Percentiles rank a stretch among this genome's conserved stretches.
Conservation (phyloP, 1,140 invertebrate genomes). For the Pseudomyrmex cubaensis region DNA sequence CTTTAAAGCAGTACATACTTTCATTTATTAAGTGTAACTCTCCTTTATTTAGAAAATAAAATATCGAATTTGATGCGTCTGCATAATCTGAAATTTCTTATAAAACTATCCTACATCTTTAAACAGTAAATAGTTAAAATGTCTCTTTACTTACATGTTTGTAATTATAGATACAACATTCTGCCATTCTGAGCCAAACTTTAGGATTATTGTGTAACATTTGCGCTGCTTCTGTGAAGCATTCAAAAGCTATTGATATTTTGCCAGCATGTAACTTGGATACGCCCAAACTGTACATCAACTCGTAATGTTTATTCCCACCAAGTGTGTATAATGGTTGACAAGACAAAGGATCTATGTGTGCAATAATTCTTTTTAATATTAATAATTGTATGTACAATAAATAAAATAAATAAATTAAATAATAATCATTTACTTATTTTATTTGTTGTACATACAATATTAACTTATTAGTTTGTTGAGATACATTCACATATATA, state of each 20-base stretch:
- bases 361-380: conserved; percentile 53
- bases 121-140: background rate
- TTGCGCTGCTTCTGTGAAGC: conserved; percentile 94
- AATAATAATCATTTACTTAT: no score
- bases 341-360: conserved; percentile 82
- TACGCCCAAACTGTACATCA: conserved; percentile 97
- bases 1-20: no score
- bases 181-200: conserved; percentile 96
- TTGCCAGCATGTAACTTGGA: conserved; percentile 93
- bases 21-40: no score
- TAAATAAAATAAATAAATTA: background rate
- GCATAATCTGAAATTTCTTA: no score
- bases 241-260: conserved; percentile 94
- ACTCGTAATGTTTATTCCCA: conserved; percentile 90
- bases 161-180: conserved; percentile 93
- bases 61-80: no score
- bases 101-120: no score
- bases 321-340: conserved; percentile 87
- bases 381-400: background rate
- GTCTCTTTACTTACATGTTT: conserved; percentile 86
- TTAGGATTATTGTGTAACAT: conserved; percentile 94
- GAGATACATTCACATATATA: no score
- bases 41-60: no score
- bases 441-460: no score
- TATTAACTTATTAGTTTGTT: no score